Evolutionary conservation across 1,140 invertebrate species (phyloP), one percentile per base, ranked within the genome.

Genomic region (Cyclina sinensis): DNA sequence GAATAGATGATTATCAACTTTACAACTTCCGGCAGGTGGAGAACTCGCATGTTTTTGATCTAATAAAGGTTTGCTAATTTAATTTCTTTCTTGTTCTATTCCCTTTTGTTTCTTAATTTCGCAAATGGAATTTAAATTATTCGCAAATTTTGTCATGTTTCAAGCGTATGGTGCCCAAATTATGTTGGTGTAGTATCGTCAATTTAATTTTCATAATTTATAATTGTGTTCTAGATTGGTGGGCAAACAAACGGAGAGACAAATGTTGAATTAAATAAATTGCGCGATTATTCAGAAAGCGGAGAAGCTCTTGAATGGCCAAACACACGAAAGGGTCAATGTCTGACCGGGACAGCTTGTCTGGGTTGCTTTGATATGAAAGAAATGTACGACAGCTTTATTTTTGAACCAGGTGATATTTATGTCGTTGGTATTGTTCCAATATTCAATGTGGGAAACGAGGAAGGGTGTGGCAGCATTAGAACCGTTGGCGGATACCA

Each of bases 371-470:
- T 46, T 27, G n/a, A 21, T 7, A n/a, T 62, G 9, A 1, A 27
- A 62, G 57, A 62, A 27, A n/a, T 62, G 14, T 24, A 62, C 24
- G 18, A 39, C 7, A n/a, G 16, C 43, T 18, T 54, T 62, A n/a
- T 83, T 14, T 43, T 59, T 65, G 59, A 65, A 14, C 24, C 59
- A n/a, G 86, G 86, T 39, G 86, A 88, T n/a, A 39, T 82, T 9
- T 88, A 88, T 57, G 39, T 88, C 1, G 79, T 88, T n/a, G 86
- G 79, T 0, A 21, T 83, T 21, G 65, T 73, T 37, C 86, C 86
- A 5, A 68, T 88, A 24, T 57, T 57, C 51, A 27, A 57, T 54
- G 11, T 76, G 30, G 24, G 30, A 27, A 12, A 74, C 43, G 9
- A 5, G 24, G 27, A 9, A 1, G 35, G 54, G 16, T 83, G 81